A percentile compares a stretch with the other conserved stretches of the same genome.
Evolutionary conservation across 2,888 invertebrate species (phyloP).

Genomic region (Aplocera efformata): DNA sequence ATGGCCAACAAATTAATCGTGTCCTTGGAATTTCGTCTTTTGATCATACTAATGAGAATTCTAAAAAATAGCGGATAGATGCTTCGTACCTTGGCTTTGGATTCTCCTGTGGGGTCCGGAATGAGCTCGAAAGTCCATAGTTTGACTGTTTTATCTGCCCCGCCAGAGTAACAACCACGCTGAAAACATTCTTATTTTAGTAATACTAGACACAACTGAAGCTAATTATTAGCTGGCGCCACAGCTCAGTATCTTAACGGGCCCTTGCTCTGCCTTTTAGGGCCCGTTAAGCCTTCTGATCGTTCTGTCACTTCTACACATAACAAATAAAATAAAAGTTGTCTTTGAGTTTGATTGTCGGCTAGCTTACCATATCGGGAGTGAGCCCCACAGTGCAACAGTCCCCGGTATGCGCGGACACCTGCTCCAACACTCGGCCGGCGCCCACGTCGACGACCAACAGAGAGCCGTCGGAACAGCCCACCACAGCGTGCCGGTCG

Average conservation of each 20-base stretch:
- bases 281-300: too few relatives aligned
- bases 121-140: conserved; percentile 96
- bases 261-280: too few relatives aligned
- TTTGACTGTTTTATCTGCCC: conserved; percentile 94
- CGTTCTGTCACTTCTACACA: too few relatives aligned
- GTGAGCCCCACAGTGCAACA: conserved; percentile 88
- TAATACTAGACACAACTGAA: too few relatives aligned
- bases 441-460: conserved; percentile 92
- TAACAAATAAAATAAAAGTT: too few relatives aligned
- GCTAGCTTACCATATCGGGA: conserved; percentile 87
- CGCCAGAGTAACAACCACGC: conserved; percentile 91
- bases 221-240: too few relatives aligned
- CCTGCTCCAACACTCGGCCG: conserved; percentile 89
- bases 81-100: conserved; percentile 76
- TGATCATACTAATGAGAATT: too few relatives aligned
- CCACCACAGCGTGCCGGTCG: conserved; percentile 94
- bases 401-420: conserved; percentile 90
- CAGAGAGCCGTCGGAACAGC: conserved; percentile 90
- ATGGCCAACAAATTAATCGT: too few relatives aligned
- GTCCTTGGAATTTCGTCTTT: too few relatives aligned
- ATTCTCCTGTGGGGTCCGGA: conserved; percentile 81
- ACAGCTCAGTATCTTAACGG: too few relatives aligned
- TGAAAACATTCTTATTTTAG: conserved; percentile 36
- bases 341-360: background rate
- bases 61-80: background rate